Evolutionary conservation across 2,797 vertebrate genomes (phyloP).

Genomic region (Pangasius mekongensis): DNA sequence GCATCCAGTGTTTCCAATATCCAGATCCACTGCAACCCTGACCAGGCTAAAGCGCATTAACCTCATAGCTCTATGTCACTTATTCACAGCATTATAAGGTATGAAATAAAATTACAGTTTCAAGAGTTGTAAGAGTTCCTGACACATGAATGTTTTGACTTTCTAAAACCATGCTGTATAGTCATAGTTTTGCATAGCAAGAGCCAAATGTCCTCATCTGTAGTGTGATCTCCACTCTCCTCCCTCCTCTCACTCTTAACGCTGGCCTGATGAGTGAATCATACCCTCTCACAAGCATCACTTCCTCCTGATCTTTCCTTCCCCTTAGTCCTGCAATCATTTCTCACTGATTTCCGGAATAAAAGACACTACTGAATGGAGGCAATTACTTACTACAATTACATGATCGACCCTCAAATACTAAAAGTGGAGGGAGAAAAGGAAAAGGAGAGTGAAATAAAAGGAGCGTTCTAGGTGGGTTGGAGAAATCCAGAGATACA

Average conservation of each 20-base stretch:
- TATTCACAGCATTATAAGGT: background rate
- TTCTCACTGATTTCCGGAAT: slow-evolving; percentile 52
- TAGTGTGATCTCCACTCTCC: slow-evolving; percentile 47
- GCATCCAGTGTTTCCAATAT: background rate
- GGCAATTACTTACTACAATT: slow-evolving; percentile 60
- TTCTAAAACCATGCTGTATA: slow-evolving; percentile 35
- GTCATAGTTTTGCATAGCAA: slow-evolving; percentile 30
- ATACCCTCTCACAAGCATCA: slow-evolving; percentile 51
- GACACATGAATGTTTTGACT: slow-evolving; percentile 20
- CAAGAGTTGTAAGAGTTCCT: background rate
- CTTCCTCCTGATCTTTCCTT: slow-evolving; percentile 46
- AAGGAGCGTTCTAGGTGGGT: slow-evolving; percentile 19
- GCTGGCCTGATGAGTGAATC: slow-evolving; percentile 55
- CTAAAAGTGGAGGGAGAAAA: slow-evolving; percentile 31
- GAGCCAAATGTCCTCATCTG: slow-evolving; percentile 44
- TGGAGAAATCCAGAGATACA: slow-evolving; percentile 27
- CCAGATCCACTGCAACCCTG: background rate
- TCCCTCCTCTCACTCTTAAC: slow-evolving; percentile 40
- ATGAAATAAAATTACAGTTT: background rate
- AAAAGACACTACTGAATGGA: slow-evolving; percentile 57
- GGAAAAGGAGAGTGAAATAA: slow-evolving; percentile 29
- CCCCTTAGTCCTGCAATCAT: slow-evolving; percentile 46
- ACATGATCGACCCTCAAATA: slow-evolving; percentile 68
- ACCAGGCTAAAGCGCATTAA: background rate
- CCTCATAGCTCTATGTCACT: background rate